Base-by-base conservation (phyloP, 2,888 invertebrate species). In the Nebria salina region DNA sequence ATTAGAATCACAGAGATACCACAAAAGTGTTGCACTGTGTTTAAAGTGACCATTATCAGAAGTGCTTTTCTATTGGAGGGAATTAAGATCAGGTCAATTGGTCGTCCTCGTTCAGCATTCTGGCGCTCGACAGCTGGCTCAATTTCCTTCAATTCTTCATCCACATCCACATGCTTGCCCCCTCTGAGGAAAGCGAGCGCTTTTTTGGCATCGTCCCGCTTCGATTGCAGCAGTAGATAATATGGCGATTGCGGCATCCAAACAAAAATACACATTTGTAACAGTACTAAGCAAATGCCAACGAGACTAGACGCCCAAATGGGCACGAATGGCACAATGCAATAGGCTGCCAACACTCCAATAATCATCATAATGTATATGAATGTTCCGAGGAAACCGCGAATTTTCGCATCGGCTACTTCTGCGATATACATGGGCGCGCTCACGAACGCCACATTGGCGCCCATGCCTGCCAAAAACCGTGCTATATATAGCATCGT, bases 401-500 rank as follows among this genome's bases (percentile, higher is more conserved):
- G 82, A 64, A 89, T 88, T 82, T 87, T 87, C 75, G 88, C 87
- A 83, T 89, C 88, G 5, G 89, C 88, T 75, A 88, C 88, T 84
- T 89, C 89, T 2, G 88, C 88, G 11, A 89, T 87, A 83, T 88
- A 89, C 89, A 89, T 89, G 1, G 89, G 89, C 0, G 88, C 88
- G 20, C 88, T 87, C 2, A 89, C 89, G 82, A 89, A 89, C 3
- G 87, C 89, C 42, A 88, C 87, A 80, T 89, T 88, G 13, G 88
- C 88, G 9, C 88, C 88, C 81, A 88, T 84, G 0, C 89, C 89
- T 4, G 88, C 86, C 54, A 88, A 82, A 75, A 88, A 87, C 70
- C 89, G 85, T 0, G 89, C 88, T 0, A 86, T 84, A 81, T 87
- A 88, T 3, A 89, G 83, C 74, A 85, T 86, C 43, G 85, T 85